phyloP scores from a whole-genome alignment of 2,113 vertebrate genomes.

The Elaphurus davidianus region DNA sequence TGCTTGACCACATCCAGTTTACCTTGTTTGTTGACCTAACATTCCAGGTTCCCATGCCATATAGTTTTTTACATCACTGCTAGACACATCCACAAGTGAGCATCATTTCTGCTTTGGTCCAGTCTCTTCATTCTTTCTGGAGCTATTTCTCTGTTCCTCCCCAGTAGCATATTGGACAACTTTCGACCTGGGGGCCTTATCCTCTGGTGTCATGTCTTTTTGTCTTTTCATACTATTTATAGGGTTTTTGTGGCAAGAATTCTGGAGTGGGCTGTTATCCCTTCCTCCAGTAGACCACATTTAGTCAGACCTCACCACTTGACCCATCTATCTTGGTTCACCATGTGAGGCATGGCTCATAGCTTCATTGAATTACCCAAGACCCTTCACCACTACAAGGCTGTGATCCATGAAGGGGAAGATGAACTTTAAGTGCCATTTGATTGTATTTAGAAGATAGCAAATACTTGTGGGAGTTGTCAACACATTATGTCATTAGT shows the following conservation, averaged over 20 bases:
- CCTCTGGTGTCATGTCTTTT: background rate
- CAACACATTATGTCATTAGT: constrained; percentile 52
- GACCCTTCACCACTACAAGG: background rate
- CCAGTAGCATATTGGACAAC: background rate
- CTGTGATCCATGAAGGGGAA: background rate
- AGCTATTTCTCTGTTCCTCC: background rate
- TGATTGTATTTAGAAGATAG: constrained; percentile 3
- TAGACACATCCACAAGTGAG: background rate
- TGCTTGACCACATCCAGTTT: background rate
- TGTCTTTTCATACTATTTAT: background rate
- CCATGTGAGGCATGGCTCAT: background rate
- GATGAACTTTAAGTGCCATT: constrained; percentile 8
- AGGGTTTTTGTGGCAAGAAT: background rate
- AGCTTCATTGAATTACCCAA: background rate
- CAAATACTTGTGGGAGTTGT: background rate
- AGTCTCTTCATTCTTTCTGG: background rate
- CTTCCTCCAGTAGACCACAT: background rate
- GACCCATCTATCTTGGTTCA: background rate
- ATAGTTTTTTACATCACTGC: background rate
- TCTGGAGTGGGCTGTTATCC: background rate
- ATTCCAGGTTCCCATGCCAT: background rate
- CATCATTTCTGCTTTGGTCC: background rate
- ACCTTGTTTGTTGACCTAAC: background rate
- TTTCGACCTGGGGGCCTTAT: background rate
- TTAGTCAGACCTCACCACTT: background rate